phyloP scores from a whole-genome alignment of 2,797 vertebrate genomes.

The Acropternis orthonyx region DNA sequence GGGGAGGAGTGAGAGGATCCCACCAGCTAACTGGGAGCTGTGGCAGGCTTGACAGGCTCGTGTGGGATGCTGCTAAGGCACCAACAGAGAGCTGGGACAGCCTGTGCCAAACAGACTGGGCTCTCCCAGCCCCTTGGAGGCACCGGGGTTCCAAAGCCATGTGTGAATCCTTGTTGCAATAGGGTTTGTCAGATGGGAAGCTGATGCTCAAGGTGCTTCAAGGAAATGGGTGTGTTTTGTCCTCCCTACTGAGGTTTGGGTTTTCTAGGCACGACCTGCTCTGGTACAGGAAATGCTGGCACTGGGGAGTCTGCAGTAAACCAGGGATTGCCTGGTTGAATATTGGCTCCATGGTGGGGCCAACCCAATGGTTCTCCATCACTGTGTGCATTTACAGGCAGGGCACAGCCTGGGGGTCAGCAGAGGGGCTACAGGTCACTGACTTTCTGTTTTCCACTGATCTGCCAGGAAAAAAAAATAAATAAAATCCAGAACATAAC shows the following conservation, averaged over 20 bases:
- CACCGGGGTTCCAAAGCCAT: rapidly evolving
- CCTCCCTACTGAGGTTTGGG: neutral
- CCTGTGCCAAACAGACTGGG: neutral
- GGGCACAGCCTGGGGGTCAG: neutral
- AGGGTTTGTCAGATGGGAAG: neutral
- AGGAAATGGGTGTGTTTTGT: neutral
- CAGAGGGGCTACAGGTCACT: neutral
- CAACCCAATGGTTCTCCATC: neutral
- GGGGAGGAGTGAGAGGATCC: neutral
- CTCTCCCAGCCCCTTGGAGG: neutral
- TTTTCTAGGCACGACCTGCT: neutral
- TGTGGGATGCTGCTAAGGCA: neutral
- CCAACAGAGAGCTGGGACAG: neutral
- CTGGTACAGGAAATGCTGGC: rapidly evolving
- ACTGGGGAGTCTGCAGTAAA: neutral
- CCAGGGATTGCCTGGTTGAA: neutral
- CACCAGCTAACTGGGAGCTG: slow-evolving; percentile 1
- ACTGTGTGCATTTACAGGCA: neutral
- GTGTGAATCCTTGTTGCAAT: neutral
- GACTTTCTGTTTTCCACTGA: neutral
- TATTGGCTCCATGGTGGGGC: neutral
- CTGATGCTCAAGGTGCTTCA: neutral
- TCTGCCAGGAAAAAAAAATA: neutral
- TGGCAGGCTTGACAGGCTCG: neutral
- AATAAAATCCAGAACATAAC: neutral